phyloP scores from a whole-genome alignment of 2,797 vertebrate genomes.

The Forpus xanthops region DNA sequence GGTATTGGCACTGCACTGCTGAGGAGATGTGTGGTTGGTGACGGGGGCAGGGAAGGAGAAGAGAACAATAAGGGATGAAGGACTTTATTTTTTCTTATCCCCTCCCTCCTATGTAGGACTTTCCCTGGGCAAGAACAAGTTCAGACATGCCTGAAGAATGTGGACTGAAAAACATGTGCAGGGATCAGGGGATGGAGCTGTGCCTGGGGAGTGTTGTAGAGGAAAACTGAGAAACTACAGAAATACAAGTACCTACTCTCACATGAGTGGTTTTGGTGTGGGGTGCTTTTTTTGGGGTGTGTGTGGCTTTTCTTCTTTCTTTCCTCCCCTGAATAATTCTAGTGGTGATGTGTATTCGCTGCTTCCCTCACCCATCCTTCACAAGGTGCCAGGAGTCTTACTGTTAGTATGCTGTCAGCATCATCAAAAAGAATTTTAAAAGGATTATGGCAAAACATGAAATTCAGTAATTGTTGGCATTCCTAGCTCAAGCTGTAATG shows the following conservation, averaged over 20 bases:
- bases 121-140: background rate
- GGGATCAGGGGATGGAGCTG: background rate
- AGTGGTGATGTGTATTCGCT: background rate
- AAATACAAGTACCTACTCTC: background rate
- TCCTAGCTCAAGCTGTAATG: background rate
- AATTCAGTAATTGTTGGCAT: background rate
- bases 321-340: background rate
- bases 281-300: background rate
- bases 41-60: background rate
- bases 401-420: background rate
- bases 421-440: background rate
- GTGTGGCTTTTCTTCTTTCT: background rate
- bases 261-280: background rate
- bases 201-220: background rate
- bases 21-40: background rate
- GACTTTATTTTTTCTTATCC: background rate
- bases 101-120: background rate
- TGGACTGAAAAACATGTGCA: background rate
- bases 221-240: background rate
- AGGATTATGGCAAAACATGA: background rate
- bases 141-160: conserved; percentile 43
- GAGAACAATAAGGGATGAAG: background rate
- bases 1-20: background rate
- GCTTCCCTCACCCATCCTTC: rapidly evolving
- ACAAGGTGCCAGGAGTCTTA: background rate